Evolutionary conservation across 2,888 invertebrate genomes (phyloP), one percentile per base, ranked within the genome.

Genomic region (Microctonus brassicae): DNA sequence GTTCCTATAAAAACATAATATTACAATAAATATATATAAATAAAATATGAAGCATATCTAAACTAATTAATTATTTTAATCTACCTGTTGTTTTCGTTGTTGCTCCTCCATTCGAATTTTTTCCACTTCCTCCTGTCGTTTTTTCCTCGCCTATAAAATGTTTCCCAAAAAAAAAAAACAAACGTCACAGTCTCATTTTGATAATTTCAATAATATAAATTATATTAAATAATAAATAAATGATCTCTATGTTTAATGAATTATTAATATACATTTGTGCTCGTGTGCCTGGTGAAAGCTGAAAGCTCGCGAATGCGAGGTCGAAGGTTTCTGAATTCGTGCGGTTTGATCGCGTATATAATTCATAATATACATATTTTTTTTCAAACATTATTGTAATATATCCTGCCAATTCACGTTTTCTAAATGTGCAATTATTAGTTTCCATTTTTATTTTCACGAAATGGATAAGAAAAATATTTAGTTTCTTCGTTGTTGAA

Each of bases 41-140:
- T n/a, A 39, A 39, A n/a, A 39, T 2, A 13, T n/a, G 6, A 13
- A 39, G n/a, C n/a, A n/a, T n/a, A n/a, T n/a, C n/a, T n/a, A n/a
- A n/a, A n/a, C n/a, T n/a, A n/a, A n/a, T n/a, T n/a, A n/a, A n/a
- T n/a, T n/a, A n/a, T n/a, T n/a, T n/a, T n/a, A 7, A 47, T 20
- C 9, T 88, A 96, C 96, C 94, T 96, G 95, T 88, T 95, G 94
- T 87, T 94, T 94, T 82, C 95, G 92, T 79, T 93, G 91, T 82
- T 95, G 94, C 78, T 96, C 96, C 88, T 95, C 95, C 77, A 93
- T 92, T 86, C 93, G 94, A 86, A 93, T 93, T 84, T 93, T 94
- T 88, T 96, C 95, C 82, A 94, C 87, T 86, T 95, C 95, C 89
- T 96, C 95, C 85, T 95, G 95, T 75, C 94, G 93, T 88, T 93